Conservation (phyloP, 2,113 vertebrate genomes). For the Leucoraja erinaceus region DNA sequence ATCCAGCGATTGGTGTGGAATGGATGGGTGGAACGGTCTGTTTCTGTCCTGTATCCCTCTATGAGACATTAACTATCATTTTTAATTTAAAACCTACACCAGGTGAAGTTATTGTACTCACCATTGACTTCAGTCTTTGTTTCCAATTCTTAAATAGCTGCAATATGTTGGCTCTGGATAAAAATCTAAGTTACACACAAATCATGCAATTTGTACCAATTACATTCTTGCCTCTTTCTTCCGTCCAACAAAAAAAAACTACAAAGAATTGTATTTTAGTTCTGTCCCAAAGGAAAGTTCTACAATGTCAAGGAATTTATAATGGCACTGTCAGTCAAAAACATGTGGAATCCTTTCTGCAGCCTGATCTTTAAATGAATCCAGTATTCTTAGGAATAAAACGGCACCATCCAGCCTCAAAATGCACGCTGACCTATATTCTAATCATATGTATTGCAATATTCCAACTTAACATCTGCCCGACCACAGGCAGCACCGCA, state of each 20-base stretch:
- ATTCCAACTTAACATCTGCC: background rate
- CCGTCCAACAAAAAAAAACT: background rate
- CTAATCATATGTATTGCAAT: background rate
- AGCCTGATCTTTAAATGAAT: background rate
- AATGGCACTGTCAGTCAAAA: background rate
- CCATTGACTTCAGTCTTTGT: background rate
- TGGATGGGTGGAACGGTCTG: too few relatives aligned
- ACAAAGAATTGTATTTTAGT: background rate
- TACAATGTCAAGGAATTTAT: background rate
- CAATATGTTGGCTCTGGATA: background rate
- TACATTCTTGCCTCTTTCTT: background rate
- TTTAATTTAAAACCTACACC: background rate
- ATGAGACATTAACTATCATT: background rate
- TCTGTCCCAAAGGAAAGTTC: background rate
- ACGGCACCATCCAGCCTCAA: background rate
- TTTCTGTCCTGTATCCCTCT: too few relatives aligned
- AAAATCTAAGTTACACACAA: background rate
- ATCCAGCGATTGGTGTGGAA: background rate
- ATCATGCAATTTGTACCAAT: background rate
- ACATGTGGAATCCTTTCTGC: background rate
- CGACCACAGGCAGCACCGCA: background rate
- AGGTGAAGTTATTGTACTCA: background rate
- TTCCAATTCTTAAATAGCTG: background rate
- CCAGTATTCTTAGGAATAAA: background rate
- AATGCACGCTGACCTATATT: background rate